phyloP scores from a whole-genome alignment of 2,113 vertebrate species.

The Mystacornis crossleyi region DNA sequence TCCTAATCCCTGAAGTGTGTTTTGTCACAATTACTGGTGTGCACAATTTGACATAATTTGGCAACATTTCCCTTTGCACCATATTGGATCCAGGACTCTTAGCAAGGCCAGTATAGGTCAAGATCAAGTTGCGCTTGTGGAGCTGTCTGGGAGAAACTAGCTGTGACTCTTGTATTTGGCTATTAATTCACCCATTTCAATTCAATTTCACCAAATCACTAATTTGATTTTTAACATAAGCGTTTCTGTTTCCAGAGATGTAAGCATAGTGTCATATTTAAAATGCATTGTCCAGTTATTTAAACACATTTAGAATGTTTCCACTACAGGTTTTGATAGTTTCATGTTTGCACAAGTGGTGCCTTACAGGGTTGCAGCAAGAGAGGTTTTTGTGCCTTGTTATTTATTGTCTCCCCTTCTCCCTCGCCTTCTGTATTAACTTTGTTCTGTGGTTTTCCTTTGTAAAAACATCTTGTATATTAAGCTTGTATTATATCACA shows the following conservation, averaged over 20 bases:
- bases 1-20: background rate
- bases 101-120: background rate
- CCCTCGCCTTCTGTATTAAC: background rate
- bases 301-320: background rate
- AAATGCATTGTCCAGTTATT: background rate
- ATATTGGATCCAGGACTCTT: background rate
- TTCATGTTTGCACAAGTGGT: conserved; percentile 14
- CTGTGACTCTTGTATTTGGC: background rate
- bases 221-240: background rate
- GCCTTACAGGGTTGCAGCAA: conserved; percentile 39
- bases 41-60: background rate
- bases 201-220: too few relatives aligned
- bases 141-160: background rate
- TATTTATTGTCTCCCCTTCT: conserved; percentile 14
- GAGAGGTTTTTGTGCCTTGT: conserved; percentile 65
- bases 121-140: background rate
- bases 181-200: background rate
- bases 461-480: background rate
- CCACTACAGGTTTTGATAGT: background rate
- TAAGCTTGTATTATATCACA: conserved; percentile 30
- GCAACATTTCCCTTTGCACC: background rate
- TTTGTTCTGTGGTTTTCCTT: conserved; percentile 25
- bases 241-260: conserved; percentile 23
- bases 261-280: background rate
- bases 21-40: background rate